Conservation (phyloP, 2,113 vertebrate species). For the Alectura lathami region DNA sequence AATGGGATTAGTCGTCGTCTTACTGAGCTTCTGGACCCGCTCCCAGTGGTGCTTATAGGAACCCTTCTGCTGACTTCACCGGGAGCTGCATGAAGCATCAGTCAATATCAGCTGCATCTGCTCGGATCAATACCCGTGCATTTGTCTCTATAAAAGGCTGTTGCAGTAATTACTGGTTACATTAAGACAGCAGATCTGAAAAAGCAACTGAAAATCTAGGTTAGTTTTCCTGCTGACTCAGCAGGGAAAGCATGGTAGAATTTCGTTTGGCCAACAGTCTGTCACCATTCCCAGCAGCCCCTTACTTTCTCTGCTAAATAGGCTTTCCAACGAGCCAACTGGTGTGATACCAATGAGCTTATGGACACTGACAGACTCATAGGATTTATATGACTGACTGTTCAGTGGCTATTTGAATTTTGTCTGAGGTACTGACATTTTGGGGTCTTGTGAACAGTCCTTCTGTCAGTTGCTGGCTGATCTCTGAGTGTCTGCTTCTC, state of each 20-base stretch:
- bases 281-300: background rate
- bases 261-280: background rate
- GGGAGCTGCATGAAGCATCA: background rate
- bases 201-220: background rate
- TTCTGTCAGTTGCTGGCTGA: background rate
- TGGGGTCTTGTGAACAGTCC: background rate
- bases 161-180: background rate
- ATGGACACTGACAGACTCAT: background rate
- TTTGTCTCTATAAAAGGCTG: background rate
- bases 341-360: background rate
- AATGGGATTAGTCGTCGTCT: background rate
- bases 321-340: background rate
- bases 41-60: background rate
- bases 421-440: background rate
- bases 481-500: background rate
- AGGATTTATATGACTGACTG: background rate
- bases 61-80: background rate
- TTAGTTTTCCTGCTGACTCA: background rate
- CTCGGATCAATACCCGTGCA: background rate
- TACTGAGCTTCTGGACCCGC: background rate
- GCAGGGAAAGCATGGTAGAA: background rate
- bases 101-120: background rate
- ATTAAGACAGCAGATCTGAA: background rate
- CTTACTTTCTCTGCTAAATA: background rate
- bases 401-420: background rate